phyloP scores from a whole-genome alignment of 2,113 vertebrate genomes.

The Alligator mississippiensis region DNA sequence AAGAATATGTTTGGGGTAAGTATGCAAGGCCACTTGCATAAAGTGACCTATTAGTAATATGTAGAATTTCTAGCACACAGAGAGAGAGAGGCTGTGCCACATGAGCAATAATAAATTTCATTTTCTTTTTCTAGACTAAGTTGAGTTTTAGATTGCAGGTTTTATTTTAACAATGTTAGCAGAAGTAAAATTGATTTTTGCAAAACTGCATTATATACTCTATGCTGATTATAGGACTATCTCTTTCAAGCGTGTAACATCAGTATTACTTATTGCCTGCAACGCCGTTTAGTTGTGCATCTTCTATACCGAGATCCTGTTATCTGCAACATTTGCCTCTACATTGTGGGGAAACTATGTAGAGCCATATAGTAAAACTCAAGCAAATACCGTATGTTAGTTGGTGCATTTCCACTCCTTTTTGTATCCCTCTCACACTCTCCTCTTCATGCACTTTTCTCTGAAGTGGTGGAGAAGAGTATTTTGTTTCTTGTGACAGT shows the following conservation, averaged over 20 bases:
- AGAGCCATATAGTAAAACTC: background rate
- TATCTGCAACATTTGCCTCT: too few relatives aligned
- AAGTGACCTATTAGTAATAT: background rate
- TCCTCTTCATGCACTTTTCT: background rate
- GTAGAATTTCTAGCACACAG: background rate
- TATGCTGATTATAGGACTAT: background rate
- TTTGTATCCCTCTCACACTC: background rate
- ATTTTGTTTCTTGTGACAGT: background rate
- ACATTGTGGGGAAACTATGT: background rate
- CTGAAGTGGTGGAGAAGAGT: too few relatives aligned
- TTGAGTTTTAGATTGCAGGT: background rate
- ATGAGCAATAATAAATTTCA: background rate
- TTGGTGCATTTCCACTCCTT: background rate
- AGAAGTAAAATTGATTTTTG: background rate
- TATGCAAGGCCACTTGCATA: background rate
- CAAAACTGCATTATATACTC: background rate
- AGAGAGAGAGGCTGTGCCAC: background rate
- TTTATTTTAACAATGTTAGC: background rate
- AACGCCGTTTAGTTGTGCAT: background rate
- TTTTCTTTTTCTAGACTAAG: background rate
- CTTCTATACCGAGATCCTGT: background rate
- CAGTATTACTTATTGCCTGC: background rate
- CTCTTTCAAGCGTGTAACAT: background rate
- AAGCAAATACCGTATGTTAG: fast-evolving
- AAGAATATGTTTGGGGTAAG: background rate